Percentiles rank a stretch among this genome's conserved stretches.
Evolutionary conservation across 2,113 vertebrate species (phyloP).

Genomic region (Leptobrachium ailaonicum): DNA sequence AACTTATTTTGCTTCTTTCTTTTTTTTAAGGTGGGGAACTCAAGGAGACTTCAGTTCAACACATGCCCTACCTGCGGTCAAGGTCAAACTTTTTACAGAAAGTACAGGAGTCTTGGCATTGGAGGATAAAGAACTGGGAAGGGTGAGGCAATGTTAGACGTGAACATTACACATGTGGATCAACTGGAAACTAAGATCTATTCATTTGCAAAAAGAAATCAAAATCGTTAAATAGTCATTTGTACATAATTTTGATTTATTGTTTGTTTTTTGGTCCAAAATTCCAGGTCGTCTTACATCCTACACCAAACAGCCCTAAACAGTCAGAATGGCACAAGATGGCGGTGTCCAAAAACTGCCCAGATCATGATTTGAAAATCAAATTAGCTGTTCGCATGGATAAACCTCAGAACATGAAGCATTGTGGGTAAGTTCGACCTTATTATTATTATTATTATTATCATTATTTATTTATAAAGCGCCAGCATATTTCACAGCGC

Average conservation of each 20-base stretch:
- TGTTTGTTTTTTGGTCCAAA: too few species aligned
- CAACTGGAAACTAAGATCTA: too few species aligned
- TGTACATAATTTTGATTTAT: too few species aligned
- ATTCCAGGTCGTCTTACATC: slow-evolving; percentile 90
- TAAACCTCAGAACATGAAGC: slow-evolving; percentile 99
- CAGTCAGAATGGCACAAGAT: slow-evolving; percentile 97
- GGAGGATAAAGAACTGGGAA: slow-evolving; percentile 95
- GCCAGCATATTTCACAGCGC: too few species aligned
- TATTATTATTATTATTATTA: too few species aligned
- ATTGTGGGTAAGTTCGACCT: slow-evolving; percentile 85
- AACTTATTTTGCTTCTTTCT: background rate
- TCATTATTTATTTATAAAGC: too few species aligned
- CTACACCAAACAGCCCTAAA: slow-evolving; percentile 95
- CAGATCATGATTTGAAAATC: slow-evolving; percentile 92
- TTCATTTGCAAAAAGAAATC: too few species aligned
- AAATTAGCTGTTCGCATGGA: slow-evolving; percentile 97
- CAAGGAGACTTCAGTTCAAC: slow-evolving; percentile 97
- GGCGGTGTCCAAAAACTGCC: slow-evolving; percentile 93
- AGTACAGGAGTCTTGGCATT: slow-evolving; percentile 95
- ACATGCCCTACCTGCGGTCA: slow-evolving; percentile 92
- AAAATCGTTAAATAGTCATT: too few species aligned
- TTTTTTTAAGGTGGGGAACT: slow-evolving; percentile 90
- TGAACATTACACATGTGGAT: too few species aligned
- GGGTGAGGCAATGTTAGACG: slow-evolving; percentile 71
- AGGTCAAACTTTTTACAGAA: slow-evolving; percentile 97